phyloP scores from a whole-genome alignment of 2,888 invertebrate species.

The Diaprepes abbreviatus region DNA sequence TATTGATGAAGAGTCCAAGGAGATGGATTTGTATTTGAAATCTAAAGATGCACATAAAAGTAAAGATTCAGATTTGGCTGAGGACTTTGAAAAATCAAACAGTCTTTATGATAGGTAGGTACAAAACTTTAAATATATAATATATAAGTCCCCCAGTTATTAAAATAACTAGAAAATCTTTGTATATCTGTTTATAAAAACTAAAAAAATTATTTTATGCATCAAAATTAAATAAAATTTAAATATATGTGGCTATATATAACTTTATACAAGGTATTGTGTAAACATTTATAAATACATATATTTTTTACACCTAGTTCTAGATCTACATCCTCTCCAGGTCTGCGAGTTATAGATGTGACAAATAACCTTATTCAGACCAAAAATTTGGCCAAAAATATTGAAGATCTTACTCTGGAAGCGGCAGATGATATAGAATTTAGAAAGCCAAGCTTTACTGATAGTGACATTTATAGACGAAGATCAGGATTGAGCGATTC shows the following conservation, averaged over 20 bases:
- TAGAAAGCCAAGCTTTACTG: constrained; percentile 47
- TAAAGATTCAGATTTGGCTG: constrained; percentile 66
- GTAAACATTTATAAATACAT: too few species aligned
- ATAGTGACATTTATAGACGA: constrained; percentile 57
- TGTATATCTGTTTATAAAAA: too few species aligned
- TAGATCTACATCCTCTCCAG: constrained; percentile 61
- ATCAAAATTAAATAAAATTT: too few species aligned
- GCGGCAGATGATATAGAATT: constrained; percentile 66
- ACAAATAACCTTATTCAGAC: constrained; percentile 57
- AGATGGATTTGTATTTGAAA: constrained; percentile 82
- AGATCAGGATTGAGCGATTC: constrained; percentile 72
- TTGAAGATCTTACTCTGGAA: constrained; percentile 64
- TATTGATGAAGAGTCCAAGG: constrained; percentile 86
- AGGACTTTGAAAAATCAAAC: constrained; percentile 44
- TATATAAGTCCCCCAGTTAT: too few species aligned
- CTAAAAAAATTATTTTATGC: too few species aligned
- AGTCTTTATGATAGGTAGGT: constrained; percentile 36
- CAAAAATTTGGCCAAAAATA: constrained; percentile 64
- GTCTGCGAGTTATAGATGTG: constrained; percentile 66
- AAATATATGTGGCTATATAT: too few species aligned
- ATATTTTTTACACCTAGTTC: too few species aligned
- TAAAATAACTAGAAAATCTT: too few species aligned
- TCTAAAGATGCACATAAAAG: constrained; percentile 81
- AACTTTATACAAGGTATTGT: too few species aligned
- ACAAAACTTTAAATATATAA: neutral